Conservation (phyloP, 2,888 invertebrate genomes). For the Anoplius nigerrimus region DNA sequence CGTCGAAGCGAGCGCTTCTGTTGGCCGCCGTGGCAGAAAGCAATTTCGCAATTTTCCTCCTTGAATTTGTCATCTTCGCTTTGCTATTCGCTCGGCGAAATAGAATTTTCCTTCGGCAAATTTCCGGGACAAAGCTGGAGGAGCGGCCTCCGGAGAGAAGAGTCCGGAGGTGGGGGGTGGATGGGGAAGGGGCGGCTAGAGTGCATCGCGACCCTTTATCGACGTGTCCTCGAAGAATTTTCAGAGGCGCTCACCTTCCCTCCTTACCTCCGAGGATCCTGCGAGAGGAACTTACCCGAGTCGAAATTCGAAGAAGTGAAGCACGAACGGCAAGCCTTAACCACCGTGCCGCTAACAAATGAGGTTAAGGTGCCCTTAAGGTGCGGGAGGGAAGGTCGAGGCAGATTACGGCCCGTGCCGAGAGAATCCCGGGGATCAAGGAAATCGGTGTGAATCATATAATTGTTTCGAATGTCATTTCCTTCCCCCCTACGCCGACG, state of each 20-base stretch:
- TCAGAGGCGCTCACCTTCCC: slow-evolving; percentile 48
- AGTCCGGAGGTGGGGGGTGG: neutral
- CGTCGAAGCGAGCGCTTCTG: slow-evolving; percentile 24
- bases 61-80: slow-evolving; percentile 74
- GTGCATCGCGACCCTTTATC: slow-evolving; percentile 41
- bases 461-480: slow-evolving; percentile 28
- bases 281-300: no score
- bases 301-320: no score
- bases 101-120: slow-evolving; percentile 65
- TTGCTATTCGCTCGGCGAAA: slow-evolving; percentile 70
- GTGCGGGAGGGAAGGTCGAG: no score
- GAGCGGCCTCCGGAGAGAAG: no score
- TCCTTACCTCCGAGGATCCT: no score
- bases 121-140: slow-evolving; percentile 29
- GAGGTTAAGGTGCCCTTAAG: no score
- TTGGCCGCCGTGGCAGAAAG: slow-evolving; percentile 58
- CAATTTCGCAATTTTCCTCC: slow-evolving; percentile 74
- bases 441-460: slow-evolving; percentile 34
- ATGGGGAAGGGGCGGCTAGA: slow-evolving; percentile 13
- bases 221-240: slow-evolving; percentile 57
- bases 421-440: slow-evolving; percentile 12
- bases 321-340: no score
- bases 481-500: neutral
- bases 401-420: neutral
- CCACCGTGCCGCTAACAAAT: no score